Evolutionary conservation across 2,888 invertebrate genomes (phyloP).

Genomic region (Cremastobaeus sp.): DNA sequence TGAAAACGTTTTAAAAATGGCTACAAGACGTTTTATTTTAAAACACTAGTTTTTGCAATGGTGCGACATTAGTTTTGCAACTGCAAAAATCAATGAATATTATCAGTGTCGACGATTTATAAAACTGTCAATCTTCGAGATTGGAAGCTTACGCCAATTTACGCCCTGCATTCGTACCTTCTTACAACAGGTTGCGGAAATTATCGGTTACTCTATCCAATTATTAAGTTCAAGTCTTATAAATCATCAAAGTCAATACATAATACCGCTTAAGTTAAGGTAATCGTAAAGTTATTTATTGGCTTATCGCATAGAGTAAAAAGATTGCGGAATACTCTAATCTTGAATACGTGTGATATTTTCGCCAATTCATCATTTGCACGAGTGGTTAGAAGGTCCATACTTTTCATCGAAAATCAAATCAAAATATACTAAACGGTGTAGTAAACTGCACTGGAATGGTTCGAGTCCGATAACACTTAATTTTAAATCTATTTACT

Average conservation of each 20-base stretch:
- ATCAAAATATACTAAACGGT: too few species aligned
- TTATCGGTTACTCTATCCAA: slow-evolving; percentile 45
- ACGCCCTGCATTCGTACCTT: slow-evolving; percentile 12
- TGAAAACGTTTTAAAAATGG: too few species aligned
- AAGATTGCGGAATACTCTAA: slow-evolving; percentile 5
- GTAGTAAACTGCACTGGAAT: too few species aligned
- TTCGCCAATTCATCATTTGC: slow-evolving; percentile 14
- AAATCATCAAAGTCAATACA: slow-evolving; percentile 26
- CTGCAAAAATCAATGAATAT: slow-evolving; percentile 6
- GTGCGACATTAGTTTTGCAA: too few species aligned
- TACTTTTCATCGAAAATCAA: too few species aligned
- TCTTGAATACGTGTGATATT: slow-evolving; percentile 18
- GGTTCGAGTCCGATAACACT: neutral
- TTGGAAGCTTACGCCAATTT: slow-evolving; percentile 23
- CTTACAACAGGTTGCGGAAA: slow-evolving; percentile 18
- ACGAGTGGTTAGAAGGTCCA: too few species aligned
- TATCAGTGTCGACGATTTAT: slow-evolving; percentile 25
- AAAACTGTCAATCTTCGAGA: slow-evolving; percentile 36
- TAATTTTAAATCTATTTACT: slow-evolving; percentile 2
- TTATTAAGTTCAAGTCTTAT: slow-evolving; percentile 26
- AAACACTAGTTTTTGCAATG: too few species aligned
- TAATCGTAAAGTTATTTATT: slow-evolving; percentile 38
- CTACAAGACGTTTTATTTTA: too few species aligned
- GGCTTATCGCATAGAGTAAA: slow-evolving; percentile 10
- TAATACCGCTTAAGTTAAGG: slow-evolving; percentile 7